Evolutionary conservation across 2,113 vertebrate genomes (phyloP), one percentile per base, ranked within the genome.

Genomic region (Glareola pratincola): DNA sequence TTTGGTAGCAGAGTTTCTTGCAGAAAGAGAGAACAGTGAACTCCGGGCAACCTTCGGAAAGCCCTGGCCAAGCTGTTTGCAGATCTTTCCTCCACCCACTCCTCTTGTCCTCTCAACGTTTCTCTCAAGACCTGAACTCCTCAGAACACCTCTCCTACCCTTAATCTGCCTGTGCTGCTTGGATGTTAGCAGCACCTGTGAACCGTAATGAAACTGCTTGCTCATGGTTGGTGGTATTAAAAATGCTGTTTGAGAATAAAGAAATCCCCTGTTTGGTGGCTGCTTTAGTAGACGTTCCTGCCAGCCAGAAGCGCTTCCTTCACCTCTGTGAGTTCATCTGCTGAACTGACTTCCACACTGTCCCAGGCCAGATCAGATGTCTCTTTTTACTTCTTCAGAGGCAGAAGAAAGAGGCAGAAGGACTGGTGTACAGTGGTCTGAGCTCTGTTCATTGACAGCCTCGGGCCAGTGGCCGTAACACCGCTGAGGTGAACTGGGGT

Each of bases 271-370:
- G n/a, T n/a, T 69, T n/a, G 37, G 32, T 45, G 67, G 37, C 72
- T 29, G 1, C 39, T 73, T 24, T 9, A 34, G 47, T 45, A 16
- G 23, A 68, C 0, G 0, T 45, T 67, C 69, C 43, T 64, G 37
- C 27, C 48, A 50, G 32, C 22, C 14, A 76, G 68, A 51, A 86
- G 45, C 2, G 1, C 27, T 63, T 64, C 24, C 18, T 57, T 71
- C 59, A 1, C 39, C 27, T 71, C 23, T 47, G 20, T 24, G 15
- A 62, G 51, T 26, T 62, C 67, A 8, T 29, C 53, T 43, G 8
- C 63, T 85, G 62, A 54, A 18, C 56, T 54, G 66, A 60, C 10
- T 41, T 69, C 51, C 47, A n/a, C 2, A 1, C 56, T 36, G 21
- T 22, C 48, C 54, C 54, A n/a, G 54, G 26, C 29, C 45, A 15